These are phyloP conservation scores for Drosophila austrosaltans DNA, from an alignment of 2,888 invertebrate species.

Conservation along the genomic window DNA sequence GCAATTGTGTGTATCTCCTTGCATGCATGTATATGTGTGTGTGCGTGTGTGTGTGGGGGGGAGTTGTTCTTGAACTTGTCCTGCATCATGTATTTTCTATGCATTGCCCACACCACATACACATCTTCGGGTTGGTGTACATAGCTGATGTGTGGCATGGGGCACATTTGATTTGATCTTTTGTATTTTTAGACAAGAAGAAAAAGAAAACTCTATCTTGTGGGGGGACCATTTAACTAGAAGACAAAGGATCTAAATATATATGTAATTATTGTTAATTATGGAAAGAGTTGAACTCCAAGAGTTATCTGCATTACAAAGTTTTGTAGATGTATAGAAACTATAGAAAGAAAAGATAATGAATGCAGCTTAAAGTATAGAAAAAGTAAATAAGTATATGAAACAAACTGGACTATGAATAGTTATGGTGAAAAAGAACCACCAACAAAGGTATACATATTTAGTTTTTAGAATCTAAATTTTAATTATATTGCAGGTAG, in stretches of 20 bases:
- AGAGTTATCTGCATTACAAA: constrained; percentile 18
- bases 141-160: constrained; percentile 41
- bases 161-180: constrained; percentile 70
- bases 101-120: constrained; percentile 47
- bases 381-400: too few species aligned
- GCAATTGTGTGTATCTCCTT: constrained; percentile 30
- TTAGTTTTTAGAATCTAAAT: too few species aligned
- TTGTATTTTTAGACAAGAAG: constrained; percentile 59
- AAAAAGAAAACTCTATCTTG: constrained; percentile 28
- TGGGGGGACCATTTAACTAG: constrained; percentile 37
- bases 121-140: constrained; percentile 52
- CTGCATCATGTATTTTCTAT: constrained; percentile 68
- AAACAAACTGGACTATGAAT: too few species aligned
- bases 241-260: constrained; percentile 13
- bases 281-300: constrained; percentile 31
- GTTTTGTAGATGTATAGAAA: too few species aligned
- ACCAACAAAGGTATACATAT: too few species aligned
- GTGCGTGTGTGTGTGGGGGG: constrained; percentile 40
- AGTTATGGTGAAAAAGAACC: too few species aligned
- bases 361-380: too few species aligned
- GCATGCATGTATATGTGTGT: constrained; percentile 29
- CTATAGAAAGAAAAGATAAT: too few species aligned
- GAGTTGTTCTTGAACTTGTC: constrained; percentile 76
- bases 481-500: too few species aligned
- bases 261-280: constrained; percentile 39